phyloP scores from a whole-genome alignment of 2,113 vertebrate genomes.

The Callorhinus ursinus region DNA sequence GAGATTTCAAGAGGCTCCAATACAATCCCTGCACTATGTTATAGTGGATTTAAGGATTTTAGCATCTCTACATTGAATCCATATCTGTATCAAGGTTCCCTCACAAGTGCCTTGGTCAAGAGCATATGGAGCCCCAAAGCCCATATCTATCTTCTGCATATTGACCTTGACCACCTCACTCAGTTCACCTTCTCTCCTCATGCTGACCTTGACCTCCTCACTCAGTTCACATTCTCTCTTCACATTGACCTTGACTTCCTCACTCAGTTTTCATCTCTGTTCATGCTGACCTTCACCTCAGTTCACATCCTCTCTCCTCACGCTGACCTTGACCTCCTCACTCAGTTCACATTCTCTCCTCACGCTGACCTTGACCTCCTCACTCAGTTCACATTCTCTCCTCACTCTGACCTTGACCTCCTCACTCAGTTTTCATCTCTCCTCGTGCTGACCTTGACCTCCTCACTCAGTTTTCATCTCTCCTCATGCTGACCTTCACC shows the following conservation, averaged over 20 bases:
- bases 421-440: not conserved
- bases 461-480: rapidly evolving
- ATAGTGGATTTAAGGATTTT: not conserved
- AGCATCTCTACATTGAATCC: not conserved
- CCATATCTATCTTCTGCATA: not conserved
- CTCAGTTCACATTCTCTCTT: rapidly evolving
- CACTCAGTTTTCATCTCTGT: not conserved
- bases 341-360: not conserved
- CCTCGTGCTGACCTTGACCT: not conserved
- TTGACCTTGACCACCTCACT: not conserved
- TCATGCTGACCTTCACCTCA: not conserved
- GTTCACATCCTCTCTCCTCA: not conserved
- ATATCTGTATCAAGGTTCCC: not conserved
- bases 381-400: not conserved
- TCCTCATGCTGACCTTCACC: not conserved
- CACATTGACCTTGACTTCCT: not conserved
- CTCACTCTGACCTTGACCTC: too few species aligned
- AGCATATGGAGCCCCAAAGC: not conserved
- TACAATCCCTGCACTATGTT: rapidly evolving
- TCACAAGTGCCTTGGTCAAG: not conserved
- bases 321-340: not conserved
- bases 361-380: not conserved
- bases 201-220: not conserved
- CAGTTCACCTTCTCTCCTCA: not conserved
- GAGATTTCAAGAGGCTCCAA: not conserved